Evolutionary conservation across 2,888 invertebrate genomes (phyloP).

Genomic region (Epinotia ramella): DNA sequence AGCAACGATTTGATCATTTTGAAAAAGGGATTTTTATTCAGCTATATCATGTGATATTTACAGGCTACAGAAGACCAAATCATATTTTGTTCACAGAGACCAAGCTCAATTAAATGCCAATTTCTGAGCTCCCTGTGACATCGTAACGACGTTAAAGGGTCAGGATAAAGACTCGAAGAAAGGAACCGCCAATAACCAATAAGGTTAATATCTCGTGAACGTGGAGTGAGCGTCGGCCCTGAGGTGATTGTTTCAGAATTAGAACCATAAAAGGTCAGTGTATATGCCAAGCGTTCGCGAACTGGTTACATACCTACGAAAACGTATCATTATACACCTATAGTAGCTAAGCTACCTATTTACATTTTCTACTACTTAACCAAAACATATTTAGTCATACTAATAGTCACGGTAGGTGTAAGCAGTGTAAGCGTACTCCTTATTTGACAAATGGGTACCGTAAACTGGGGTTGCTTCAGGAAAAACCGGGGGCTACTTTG

Average conservation of each 20-base stretch:
- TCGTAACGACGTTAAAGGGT: neutral
- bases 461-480: too few relatives aligned
- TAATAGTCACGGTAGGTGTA: too few relatives aligned
- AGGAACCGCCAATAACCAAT: neutral
- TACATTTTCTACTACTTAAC: neutral
- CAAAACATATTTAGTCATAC: too few relatives aligned
- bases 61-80: neutral
- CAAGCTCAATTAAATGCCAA: neutral
- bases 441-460: too few relatives aligned
- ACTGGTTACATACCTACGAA: neutral
- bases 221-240: slow-evolving; percentile 12
- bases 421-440: too few relatives aligned
- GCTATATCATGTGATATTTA: neutral
- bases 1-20: neutral
- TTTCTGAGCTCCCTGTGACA: slow-evolving; percentile 1
- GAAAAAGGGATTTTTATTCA: neutral
- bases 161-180: neutral
- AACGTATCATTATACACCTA: neutral
- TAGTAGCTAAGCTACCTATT: neutral
- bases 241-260: slow-evolving; percentile 33
- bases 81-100: neutral
- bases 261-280: slow-evolving; percentile 33
- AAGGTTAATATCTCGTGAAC: neutral
- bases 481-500: too few relatives aligned
- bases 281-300: slow-evolving; percentile 19